Percentiles rank a stretch among this genome's conserved stretches.
Evolutionary conservation across 92 coral and sea anemone genomes (phyloP).

Genomic region (Phenganax subtilis): DNA sequence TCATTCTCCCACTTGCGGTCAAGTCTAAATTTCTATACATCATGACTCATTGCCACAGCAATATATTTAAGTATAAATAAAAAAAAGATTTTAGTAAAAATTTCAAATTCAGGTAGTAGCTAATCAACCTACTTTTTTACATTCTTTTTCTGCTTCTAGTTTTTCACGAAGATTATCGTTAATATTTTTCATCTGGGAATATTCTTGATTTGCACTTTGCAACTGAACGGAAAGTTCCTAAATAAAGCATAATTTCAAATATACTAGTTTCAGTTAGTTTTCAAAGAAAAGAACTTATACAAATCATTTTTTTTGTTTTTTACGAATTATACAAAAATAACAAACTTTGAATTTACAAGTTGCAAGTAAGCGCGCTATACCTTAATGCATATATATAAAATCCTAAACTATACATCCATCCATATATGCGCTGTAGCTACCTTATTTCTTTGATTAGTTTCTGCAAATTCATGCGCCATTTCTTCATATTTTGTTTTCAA

Average conservation of each 20-base stretch:
- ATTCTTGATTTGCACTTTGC: constrained; percentile 33
- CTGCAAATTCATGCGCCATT: constrained; percentile 36
- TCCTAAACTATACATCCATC: not conserved
- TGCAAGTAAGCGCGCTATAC: no score
- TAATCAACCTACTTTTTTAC: constrained; percentile 6
- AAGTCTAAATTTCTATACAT: no score
- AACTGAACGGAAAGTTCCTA: constrained; percentile 86
- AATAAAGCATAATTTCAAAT: not conserved
- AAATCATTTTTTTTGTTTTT: no score
- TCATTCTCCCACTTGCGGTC: no score
- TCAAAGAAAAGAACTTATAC: not conserved
- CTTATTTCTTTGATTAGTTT: constrained; percentile 37
- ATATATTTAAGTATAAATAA: no score
- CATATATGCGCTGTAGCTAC: not conserved
- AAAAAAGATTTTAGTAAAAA: not conserved
- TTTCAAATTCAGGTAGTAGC: not conserved
- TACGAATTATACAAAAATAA: no score
- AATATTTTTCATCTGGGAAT: constrained; percentile 19
- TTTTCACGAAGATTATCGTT: constrained; percentile 16
- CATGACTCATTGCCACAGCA: no score
- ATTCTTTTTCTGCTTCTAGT: constrained; percentile 16
- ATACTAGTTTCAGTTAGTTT: not conserved
- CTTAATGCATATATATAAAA: not conserved
- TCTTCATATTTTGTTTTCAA: constrained; percentile 48
- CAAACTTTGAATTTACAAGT: no score